These are phyloP conservation scores for Drymodes brunneopygia DNA, from an alignment of 2,113 vertebrate species.

Conservation along the genomic window DNA sequence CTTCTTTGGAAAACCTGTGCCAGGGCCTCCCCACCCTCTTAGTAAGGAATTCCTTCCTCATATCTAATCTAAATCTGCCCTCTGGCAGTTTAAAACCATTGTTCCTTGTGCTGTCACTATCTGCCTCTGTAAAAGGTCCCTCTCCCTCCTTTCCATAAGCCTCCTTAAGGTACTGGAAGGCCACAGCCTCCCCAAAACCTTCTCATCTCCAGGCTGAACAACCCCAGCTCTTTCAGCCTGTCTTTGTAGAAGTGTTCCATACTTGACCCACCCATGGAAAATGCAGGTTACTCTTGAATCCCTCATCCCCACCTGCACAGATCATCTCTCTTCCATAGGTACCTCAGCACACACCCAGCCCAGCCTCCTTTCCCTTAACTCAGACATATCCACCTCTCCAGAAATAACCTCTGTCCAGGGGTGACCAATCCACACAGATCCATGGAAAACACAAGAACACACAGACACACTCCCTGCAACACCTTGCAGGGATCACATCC, in stretches of 20 bases:
- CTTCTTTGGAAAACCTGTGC: neutral
- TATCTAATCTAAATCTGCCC: neutral
- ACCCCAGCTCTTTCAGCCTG: neutral
- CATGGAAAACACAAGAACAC: neutral
- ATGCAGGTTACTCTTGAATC: rapidly evolving
- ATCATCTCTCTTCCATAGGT: rapidly evolving
- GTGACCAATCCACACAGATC: neutral
- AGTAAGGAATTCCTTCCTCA: neutral
- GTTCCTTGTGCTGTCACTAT: neutral
- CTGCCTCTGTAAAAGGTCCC: neutral
- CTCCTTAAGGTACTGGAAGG: neutral
- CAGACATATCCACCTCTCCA: neutral
- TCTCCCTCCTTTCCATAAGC: neutral
- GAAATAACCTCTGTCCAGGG: neutral
- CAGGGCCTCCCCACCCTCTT: neutral
- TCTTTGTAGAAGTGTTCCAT: neutral
- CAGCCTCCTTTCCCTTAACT: neutral
- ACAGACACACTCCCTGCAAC: neutral
- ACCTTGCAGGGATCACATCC: neutral
- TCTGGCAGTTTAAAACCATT: neutral
- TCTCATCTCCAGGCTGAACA: neutral
- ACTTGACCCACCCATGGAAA: neutral
- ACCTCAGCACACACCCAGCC: neutral
- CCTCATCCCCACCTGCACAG: no score
- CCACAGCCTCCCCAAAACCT: neutral